Evolutionary conservation across 1,140 invertebrate species (phyloP).

Genomic region (Orius insidiosus): DNA sequence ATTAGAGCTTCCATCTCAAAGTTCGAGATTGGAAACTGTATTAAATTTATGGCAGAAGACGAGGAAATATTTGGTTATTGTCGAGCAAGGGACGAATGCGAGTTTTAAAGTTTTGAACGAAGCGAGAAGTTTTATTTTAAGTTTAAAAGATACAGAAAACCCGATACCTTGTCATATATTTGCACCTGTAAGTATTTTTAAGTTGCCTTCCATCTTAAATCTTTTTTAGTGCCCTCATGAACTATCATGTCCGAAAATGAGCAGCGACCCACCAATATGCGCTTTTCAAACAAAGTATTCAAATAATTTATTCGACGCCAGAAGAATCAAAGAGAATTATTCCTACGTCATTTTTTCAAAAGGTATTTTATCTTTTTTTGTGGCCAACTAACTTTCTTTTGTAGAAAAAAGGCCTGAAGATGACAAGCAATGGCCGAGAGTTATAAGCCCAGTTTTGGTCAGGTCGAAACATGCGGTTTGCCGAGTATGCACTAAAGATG

Average conservation of each 20-base stretch:
- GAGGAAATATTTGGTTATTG: constrained; percentile 57
- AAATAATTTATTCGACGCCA: no score
- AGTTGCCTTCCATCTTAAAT: no score
- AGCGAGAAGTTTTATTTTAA: no score
- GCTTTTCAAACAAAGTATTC: no score
- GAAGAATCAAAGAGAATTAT: constrained; percentile 33
- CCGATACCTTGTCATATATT: no score
- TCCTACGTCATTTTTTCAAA: constrained; percentile 66
- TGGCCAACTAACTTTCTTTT: no score
- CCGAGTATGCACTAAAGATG: constrained; percentile 53
- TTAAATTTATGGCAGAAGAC: constrained; percentile 76
- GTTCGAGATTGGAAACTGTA: constrained; percentile 47
- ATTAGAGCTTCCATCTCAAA: constrained; percentile 52
- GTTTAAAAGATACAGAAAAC: no score
- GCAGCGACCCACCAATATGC: no score
- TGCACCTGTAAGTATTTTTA: no score
- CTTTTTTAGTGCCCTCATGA: no score
- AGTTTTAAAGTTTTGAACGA: constrained; percentile 66
- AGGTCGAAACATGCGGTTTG: constrained; percentile 55
- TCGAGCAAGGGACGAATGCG: constrained; percentile 65
- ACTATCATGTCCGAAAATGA: no score
- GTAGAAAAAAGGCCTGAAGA: constrained; percentile 24
- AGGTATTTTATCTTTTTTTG: constrained; percentile 29
- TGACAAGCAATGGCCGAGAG: constrained; percentile 51
- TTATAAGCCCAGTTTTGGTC: constrained; percentile 47